Conservation (phyloP, 2,888 invertebrate species). For the Pediacus dermestoides region DNA sequence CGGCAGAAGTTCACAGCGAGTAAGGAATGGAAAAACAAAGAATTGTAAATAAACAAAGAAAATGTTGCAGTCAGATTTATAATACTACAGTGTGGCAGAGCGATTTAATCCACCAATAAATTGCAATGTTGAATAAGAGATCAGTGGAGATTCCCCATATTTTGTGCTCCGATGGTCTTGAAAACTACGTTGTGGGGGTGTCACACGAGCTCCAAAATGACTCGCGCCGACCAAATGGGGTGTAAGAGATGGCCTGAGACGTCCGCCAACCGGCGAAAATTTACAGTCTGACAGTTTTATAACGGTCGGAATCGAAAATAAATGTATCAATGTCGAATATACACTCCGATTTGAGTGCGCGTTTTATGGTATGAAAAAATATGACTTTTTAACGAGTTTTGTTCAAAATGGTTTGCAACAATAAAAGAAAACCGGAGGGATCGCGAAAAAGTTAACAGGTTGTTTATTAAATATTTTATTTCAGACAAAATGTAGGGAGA, state of each 20-base stretch:
- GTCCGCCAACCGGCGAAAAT: slow-evolving; percentile 41
- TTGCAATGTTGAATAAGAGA: slow-evolving; percentile 28
- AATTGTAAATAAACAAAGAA: too few relatives aligned
- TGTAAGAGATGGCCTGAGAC: slow-evolving; percentile 46
- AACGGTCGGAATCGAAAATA: slow-evolving; percentile 38
- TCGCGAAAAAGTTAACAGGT: slow-evolving; percentile 23
- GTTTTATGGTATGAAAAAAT: slow-evolving; percentile 21
- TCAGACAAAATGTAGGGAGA: too few relatives aligned
- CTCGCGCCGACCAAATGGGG: slow-evolving; percentile 46
- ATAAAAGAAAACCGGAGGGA: slow-evolving; percentile 24
- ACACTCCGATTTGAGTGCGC: slow-evolving; percentile 20
- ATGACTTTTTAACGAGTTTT: slow-evolving; percentile 36
- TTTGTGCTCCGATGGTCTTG: slow-evolving; percentile 47
- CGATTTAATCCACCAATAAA: too few relatives aligned
- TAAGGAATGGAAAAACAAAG: too few relatives aligned
- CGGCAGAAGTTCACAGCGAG: too few relatives aligned
- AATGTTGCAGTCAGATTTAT: too few relatives aligned
- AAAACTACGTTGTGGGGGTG: slow-evolving; percentile 45
- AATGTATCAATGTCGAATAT: slow-evolving; percentile 43
- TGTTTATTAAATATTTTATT: slow-evolving; percentile 21
- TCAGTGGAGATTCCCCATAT: slow-evolving; percentile 43
- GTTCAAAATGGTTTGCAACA: slow-evolving; percentile 26
- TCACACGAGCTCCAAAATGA: slow-evolving; percentile 36
- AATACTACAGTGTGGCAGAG: too few relatives aligned
- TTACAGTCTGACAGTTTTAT: slow-evolving; percentile 43